Conservation (phyloP, 2,888 invertebrate genomes). For the Invenusta paracnida region DNA sequence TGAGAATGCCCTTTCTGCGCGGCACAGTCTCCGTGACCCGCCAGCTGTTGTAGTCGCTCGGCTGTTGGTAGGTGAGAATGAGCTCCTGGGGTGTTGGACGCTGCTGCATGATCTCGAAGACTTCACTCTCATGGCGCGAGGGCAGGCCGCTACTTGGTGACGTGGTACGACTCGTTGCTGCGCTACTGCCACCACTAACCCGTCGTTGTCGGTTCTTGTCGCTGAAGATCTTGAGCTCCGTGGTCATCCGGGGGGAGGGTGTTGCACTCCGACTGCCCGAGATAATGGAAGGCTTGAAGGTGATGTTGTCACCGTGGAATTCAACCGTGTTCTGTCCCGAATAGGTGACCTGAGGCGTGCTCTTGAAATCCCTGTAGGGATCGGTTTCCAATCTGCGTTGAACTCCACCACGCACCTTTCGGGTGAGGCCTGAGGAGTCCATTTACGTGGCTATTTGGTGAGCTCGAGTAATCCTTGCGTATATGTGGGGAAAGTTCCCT, state of each 20-base stretch:
- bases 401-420: no score
- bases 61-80: neutral
- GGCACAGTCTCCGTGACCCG: neutral
- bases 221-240: neutral
- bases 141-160: neutral
- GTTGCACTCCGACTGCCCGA: neutral
- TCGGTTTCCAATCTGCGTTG: no score
- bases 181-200: no score
- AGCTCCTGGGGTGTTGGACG: neutral
- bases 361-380: no score
- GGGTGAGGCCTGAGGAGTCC: no score
- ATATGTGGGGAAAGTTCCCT: no score
- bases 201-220: neutral
- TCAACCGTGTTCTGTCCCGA: neutral
- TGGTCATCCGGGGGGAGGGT: neutral
- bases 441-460: no score
- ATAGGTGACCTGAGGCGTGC: neutral
- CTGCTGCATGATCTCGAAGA: neutral
- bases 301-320: neutral
- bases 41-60: neutral
- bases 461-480: no score
- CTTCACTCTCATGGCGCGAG: neutral
- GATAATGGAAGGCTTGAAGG: no score
- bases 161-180: neutral
- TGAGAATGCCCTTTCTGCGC: neutral